Conservation (phyloP, 2,113 vertebrate genomes). For the Turdus rufiventris region DNA sequence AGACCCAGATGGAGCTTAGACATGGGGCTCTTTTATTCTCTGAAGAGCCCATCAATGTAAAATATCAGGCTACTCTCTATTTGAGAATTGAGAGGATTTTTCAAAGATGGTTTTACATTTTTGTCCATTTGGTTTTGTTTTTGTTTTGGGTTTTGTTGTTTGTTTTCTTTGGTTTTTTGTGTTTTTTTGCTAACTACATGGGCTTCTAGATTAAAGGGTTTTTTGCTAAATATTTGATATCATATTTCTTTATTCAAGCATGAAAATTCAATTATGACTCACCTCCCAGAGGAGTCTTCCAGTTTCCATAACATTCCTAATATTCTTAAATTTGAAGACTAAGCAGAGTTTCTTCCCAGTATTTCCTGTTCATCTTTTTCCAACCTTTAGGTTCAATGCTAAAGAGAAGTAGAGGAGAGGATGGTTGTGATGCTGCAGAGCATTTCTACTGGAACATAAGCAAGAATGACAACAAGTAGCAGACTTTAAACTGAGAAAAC, state of each 20-base stretch:
- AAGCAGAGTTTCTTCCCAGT: slow-evolving; percentile 21
- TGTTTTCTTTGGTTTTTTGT: not conserved
- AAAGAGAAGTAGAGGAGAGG: not conserved
- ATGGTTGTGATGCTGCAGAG: not conserved
- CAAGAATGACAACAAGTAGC: not conserved
- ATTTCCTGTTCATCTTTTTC: slow-evolving; percentile 1
- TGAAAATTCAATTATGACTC: slow-evolving; percentile 41
- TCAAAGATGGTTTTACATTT: not conserved
- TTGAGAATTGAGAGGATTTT: not conserved
- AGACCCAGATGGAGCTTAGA: not conserved
- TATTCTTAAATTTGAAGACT: slow-evolving; percentile 28
- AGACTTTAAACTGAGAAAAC: not conserved
- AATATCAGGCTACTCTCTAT: not conserved
- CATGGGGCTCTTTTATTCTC: not conserved
- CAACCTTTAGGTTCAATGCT: not conserved
- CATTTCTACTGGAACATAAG: not conserved
- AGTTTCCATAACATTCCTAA: slow-evolving; percentile 26
- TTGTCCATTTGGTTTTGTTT: not conserved
- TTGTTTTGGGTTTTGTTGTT: not conserved
- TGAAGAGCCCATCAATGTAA: not conserved
- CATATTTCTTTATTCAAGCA: not conserved
- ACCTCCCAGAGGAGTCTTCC: not conserved
- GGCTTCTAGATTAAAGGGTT: not conserved
- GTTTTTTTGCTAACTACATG: not conserved
- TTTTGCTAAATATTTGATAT: slow-evolving; percentile 13